Base-by-base conservation (phyloP, 2,113 vertebrate genomes). In the Pimephales promelas region DNA sequence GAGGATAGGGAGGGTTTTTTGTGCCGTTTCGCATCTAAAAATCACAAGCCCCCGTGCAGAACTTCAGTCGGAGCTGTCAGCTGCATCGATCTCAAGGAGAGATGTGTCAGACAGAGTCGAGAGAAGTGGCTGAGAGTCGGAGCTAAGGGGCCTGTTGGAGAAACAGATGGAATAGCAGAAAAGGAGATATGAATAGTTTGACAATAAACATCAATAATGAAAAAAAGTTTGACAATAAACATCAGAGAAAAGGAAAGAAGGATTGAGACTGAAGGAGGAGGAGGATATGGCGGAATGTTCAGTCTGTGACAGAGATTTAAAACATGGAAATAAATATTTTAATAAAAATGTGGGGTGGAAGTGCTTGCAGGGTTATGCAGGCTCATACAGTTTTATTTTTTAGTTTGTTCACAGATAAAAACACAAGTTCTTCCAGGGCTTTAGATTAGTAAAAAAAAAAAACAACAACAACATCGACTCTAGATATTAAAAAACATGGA, bases 31-130 rank as follows among this genome's bases (percentile, higher is more conserved):
- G 43, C 77, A 79, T 79, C 59, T 31, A 79, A 66, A 78, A 79
- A 79, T 64, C 77, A 79, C 77, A 79, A 79, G 59, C 78, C 78
- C 59, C 78, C 78, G 1, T 40, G 24, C 72, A 70, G 77, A 73
- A 80, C 70, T 83, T 83, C 85, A 82, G 77, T 82, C 73, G 57
- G 36, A 40, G 83, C 87, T 89, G 87, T 88, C 87, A 86, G 82
- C 80, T 20, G 68, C 72, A 90, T 89, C 85, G 84, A 90, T 89
- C 85, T 88, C 80, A 54, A 28, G 49, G 47, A 84, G 52, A 57
- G 78, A 83, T 71, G 57, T 76, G 80, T 86, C 83, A 88, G 79
- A 76, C 74, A 49, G 78, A 78, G 61, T 81, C 64, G 45, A 81
- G 81, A 85, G 79, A 72, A 71, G 79, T 83, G 86, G 80, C 82